Percentiles rank a stretch among this genome's conserved stretches.
Conservation (phyloP, 2,797 vertebrate genomes). For the Acipenser transmontanus region DNA sequence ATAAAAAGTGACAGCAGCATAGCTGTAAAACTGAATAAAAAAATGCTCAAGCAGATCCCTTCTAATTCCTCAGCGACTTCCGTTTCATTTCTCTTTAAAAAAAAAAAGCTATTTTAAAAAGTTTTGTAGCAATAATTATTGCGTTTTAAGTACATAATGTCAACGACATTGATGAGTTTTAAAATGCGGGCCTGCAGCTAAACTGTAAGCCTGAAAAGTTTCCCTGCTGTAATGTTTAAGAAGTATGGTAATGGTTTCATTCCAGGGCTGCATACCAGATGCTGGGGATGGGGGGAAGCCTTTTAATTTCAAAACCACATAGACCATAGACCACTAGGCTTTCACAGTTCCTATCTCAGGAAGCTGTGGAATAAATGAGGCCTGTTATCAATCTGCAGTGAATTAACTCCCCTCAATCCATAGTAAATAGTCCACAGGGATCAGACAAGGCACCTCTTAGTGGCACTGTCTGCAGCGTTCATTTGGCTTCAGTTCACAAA, state of each 20-base stretch:
- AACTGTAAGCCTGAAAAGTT: not conserved
- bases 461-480: not conserved
- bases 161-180: not conserved
- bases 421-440: slow-evolving; percentile 13
- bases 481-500: too few species aligned
- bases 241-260: slow-evolving; percentile 20
- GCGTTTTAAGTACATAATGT: not conserved
- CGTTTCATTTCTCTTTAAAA: not conserved
- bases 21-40: too few species aligned
- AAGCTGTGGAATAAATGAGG: slow-evolving; percentile 23
- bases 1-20: too few species aligned
- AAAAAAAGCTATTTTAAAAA: too few species aligned
- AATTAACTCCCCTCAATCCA: slow-evolving; percentile 11
- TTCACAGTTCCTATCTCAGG: slow-evolving; percentile 32
- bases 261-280: slow-evolving; percentile 70
- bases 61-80: not conserved
- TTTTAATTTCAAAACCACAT: slow-evolving; percentile 55
- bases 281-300: slow-evolving; percentile 48
- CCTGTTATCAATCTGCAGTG: slow-evolving; percentile 10
- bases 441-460: not conserved
- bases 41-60: too few species aligned
- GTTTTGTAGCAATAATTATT: too few species aligned
- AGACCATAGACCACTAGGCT: slow-evolving; percentile 45
- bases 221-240: not conserved
- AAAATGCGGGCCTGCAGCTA: not conserved